Evolutionary conservation across 2,888 invertebrate species (phyloP).

Genomic region (Acanthococcus lagerstroemiae): DNA sequence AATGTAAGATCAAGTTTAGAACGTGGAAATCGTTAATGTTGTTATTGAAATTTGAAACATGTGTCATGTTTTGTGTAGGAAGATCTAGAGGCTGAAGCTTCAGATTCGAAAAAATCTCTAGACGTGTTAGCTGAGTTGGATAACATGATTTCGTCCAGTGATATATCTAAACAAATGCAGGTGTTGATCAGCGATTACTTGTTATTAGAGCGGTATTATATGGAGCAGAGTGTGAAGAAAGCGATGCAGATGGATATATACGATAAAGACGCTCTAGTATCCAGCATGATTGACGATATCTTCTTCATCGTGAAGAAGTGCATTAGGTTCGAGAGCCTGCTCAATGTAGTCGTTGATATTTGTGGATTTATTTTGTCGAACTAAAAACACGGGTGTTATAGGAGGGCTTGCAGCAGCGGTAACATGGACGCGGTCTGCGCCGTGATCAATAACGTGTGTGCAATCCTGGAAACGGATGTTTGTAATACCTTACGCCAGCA

Average conservation of each 20-base stretch:
- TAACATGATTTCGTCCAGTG: constrained; percentile 39
- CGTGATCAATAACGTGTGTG: constrained; percentile 84
- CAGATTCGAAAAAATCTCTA: constrained; percentile 1
- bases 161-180: constrained; percentile 65
- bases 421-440: constrained; percentile 94
- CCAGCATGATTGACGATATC: constrained; percentile 93
- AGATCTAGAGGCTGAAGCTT: background rate
- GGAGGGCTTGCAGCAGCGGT: constrained; percentile 43
- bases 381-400: background rate
- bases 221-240: constrained; percentile 88
- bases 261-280: constrained; percentile 63
- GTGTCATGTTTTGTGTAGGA: background rate
- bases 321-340: constrained; percentile 65
- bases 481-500: constrained; percentile 60
- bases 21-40: background rate
- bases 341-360: no score
- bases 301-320: constrained; percentile 96
- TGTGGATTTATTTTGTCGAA: background rate
- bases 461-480: constrained; percentile 76
- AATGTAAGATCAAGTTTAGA: no score
- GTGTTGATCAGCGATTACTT: constrained; percentile 80
- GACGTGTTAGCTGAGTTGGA: constrained; percentile 28
- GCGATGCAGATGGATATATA: constrained; percentile 70
- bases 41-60: background rate
- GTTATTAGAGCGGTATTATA: constrained; percentile 83